Base-by-base conservation (phyloP, 2,113 vertebrate species). In the Centrocercus urophasianus region DNA sequence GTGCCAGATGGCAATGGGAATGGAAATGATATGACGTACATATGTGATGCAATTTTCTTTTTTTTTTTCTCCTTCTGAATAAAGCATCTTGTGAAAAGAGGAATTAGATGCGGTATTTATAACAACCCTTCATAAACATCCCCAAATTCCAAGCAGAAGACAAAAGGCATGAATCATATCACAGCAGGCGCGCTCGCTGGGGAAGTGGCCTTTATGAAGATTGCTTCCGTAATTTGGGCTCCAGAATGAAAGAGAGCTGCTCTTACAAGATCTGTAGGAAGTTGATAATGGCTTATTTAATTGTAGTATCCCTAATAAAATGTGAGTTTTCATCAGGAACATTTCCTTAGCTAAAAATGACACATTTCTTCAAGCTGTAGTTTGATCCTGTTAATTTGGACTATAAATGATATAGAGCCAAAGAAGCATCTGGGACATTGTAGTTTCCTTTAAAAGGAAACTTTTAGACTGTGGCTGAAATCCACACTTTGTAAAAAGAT, bases 131-230 rank as follows among this genome's bases (percentile, higher is more conserved):
- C 93, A 94, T 96, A 98, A 98, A 98, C 97, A 98, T 98, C 96
- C 96, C 96, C 88, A 93, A 93, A 97, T 97, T 97, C 97, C 95
- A 97, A 96, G 96, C 64, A 94, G 83, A 95, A 95, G 93, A 98
- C 97, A 98, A 98, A 98, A 98, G 97, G 81, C 95, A 96, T 98
- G 98, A 98, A 95, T 98, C 98, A 98, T 77, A 67, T 82, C 96
- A 61, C 94, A 95, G 95, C 81, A 86, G 96, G 96, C 64, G 1
- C 73, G 93, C 59, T 70, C 88, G 94, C 95, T 69, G 27, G 96
- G 97, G 97, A 98, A 97, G 95, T 96, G 91, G 93, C 87, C 93
- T 97, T 96, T 91, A 93, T 95, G 88, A 96, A 97, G 95, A 97
- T 95, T 95, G 89, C 97, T 98, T 98, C 97, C 96, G 95, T 96